Conservation (phyloP, 2,888 invertebrate species). For the Nephrocerus scutellatus region DNA sequence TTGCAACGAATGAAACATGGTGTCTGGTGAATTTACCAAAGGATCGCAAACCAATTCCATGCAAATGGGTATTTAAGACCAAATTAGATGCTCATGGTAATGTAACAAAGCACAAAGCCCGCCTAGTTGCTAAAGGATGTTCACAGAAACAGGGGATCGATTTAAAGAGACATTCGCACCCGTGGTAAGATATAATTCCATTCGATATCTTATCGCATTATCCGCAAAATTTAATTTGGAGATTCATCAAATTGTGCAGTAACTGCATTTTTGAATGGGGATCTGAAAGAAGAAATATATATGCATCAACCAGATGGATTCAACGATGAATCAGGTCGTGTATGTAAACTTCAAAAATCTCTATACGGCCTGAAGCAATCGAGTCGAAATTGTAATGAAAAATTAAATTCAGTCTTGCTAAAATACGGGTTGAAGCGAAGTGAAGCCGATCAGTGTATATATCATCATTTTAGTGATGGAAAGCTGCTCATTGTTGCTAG, state of each 20-base stretch:
- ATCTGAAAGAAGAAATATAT: conserved; percentile 4
- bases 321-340: neutral
- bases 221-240: conserved; percentile 6
- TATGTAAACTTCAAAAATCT: conserved; percentile 10
- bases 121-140: conserved; percentile 8
- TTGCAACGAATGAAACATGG: conserved; percentile 5
- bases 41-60: conserved; percentile 1
- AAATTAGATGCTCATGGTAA: conserved; percentile 4
- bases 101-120: conserved; percentile 3
- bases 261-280: conserved; percentile 7
- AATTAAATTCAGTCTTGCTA: conserved; percentile 3
- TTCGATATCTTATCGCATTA: conserved; percentile 5
- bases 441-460: conserved; percentile 1
- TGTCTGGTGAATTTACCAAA: no score
- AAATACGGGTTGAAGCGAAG: conserved; percentile 1
- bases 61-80: conserved; percentile 12
- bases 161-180: conserved; percentile 6
- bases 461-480: neutral
- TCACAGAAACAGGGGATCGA: conserved; percentile 6
- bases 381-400: conserved; percentile 6
- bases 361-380: conserved; percentile 10
- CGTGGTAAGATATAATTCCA: conserved; percentile 4
- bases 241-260: conserved; percentile 9
- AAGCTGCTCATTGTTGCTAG: neutral
- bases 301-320: conserved; percentile 7